Percentiles rank a stretch among this genome's conserved stretches.
Evolutionary conservation across 2,113 vertebrate species (phyloP).

Genomic region (Halcyon senegalensis): DNA sequence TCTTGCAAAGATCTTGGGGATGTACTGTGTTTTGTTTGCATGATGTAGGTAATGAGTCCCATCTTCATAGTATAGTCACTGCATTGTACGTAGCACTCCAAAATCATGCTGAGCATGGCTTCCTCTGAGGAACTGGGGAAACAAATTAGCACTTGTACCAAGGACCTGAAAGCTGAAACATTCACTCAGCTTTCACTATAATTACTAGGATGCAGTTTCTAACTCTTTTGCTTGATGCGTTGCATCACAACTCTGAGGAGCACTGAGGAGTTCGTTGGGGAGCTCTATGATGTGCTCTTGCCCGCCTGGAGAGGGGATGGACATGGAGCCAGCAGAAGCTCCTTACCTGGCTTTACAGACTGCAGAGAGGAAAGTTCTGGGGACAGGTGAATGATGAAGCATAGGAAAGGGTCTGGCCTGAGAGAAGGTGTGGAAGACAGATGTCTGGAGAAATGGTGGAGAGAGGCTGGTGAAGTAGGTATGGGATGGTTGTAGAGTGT

Average conservation of each 20-base stretch:
- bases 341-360: background rate
- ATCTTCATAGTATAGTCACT: background rate
- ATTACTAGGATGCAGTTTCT: background rate
- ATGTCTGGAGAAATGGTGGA: background rate
- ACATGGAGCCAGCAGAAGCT: background rate
- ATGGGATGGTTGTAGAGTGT: background rate
- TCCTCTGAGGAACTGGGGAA: background rate
- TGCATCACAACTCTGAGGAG: background rate
- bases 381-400: background rate
- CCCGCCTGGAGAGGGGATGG: background rate
- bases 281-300: background rate
- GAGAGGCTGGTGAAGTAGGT: background rate
- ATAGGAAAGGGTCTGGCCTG: background rate
- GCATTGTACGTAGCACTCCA: background rate
- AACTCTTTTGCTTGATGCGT: background rate
- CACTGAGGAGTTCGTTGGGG: background rate
- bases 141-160: background rate
- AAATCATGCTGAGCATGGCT: background rate
- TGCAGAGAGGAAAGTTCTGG: background rate
- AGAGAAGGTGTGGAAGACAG: background rate
- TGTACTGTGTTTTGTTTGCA: background rate
- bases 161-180: background rate
- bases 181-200: background rate
- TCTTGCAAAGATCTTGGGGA: background rate
- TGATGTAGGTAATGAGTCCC: background rate